Conservation (phyloP, 2,797 vertebrate genomes). For the Falco berigora region DNA sequence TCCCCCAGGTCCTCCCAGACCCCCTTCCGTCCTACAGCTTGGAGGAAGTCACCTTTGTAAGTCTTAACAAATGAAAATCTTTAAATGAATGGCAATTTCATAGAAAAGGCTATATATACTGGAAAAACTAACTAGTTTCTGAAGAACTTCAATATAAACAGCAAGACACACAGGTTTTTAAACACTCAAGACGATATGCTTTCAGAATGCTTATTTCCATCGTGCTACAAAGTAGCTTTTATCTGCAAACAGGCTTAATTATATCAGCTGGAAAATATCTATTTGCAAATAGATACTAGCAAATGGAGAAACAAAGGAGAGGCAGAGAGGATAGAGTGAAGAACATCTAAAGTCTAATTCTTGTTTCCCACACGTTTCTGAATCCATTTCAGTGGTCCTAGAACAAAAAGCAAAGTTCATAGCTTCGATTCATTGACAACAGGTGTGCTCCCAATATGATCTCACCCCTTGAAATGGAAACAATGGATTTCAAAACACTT, state of each 20-base stretch:
- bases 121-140: background rate
- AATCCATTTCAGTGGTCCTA: background rate
- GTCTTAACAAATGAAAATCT: background rate
- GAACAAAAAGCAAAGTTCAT: background rate
- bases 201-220: background rate
- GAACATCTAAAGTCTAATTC: background rate
- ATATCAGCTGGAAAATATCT: background rate
- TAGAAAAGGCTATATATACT: background rate
- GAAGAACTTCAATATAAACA: background rate
- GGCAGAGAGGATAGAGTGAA: background rate
- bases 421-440: background rate
- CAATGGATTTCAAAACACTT: background rate
- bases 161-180: background rate
- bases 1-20: background rate
- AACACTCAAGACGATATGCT: background rate
- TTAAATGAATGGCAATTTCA: background rate
- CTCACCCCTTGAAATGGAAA: background rate
- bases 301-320: background rate
- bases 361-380: background rate
- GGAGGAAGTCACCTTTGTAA: background rate
- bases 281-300: background rate
- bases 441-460: background rate
- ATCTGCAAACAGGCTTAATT: background rate
- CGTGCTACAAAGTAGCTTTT: background rate
- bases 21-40: background rate